phyloP scores from a whole-genome alignment of 2,888 invertebrate genomes.

The Acronicta leporina region DNA sequence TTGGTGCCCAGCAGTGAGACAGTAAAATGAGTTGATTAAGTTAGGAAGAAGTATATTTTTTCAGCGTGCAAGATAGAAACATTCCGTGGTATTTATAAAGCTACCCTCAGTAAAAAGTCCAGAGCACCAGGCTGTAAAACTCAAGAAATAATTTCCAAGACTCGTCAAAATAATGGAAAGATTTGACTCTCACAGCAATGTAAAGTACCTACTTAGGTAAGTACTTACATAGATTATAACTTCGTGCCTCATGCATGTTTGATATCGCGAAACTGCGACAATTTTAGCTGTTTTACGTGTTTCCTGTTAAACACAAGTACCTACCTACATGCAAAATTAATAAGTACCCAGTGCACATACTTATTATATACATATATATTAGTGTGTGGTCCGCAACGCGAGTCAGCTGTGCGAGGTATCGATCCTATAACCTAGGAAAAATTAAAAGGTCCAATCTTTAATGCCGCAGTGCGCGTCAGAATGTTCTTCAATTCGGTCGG shows the following conservation, averaged over 20 bases:
- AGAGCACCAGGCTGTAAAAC: background rate
- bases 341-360: background rate
- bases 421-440: conserved; percentile 62
- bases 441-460: conserved; percentile 11
- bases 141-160: background rate
- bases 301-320: conserved; percentile 21
- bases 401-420: conserved; percentile 69
- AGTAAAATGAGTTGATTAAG: too few species aligned
- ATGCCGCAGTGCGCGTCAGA: background rate
- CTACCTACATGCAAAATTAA: conserved; percentile 25
- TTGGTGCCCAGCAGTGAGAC: too few species aligned
- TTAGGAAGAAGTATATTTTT: too few species aligned
- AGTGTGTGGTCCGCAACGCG: conserved; percentile 37
- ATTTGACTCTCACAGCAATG: conserved; percentile 19
- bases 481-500: conserved; percentile 24
- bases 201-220: too few species aligned
- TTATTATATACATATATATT: conserved; percentile 11
- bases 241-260: conserved; percentile 7
- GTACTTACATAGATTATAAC: conserved; percentile 3
- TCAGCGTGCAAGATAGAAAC: too few species aligned
- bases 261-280: conserved; percentile 21
- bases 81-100: too few species aligned
- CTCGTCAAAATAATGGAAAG: conserved; percentile 19
- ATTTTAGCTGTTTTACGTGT: conserved; percentile 22
- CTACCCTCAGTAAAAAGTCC: too few species aligned